A percentile compares a stretch with the other conserved stretches of the same genome.
Evolutionary conservation across 1,140 invertebrate species (phyloP).

Genomic region (Drosophila mojavensis): DNA sequence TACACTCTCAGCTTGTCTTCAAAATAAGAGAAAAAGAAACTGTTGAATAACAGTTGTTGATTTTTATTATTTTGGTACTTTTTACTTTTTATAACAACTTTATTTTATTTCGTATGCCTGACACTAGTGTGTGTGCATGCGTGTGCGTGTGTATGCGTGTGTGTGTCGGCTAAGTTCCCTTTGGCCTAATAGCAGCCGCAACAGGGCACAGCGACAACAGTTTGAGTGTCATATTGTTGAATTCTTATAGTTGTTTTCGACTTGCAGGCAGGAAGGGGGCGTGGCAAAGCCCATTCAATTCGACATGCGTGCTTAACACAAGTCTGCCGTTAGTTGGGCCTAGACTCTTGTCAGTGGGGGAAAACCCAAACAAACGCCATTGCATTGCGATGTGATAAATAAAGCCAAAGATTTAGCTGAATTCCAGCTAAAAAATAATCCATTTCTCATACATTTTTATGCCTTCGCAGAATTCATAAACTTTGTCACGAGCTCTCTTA

Average conservation of each 20-base stretch:
- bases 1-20: slow-evolving; percentile 30
- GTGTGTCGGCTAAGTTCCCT: slow-evolving; percentile 20
- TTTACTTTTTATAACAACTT: slow-evolving; percentile 65
- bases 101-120: slow-evolving; percentile 40
- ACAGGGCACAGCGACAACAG: slow-evolving; percentile 18
- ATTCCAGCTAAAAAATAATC: slow-evolving; percentile 5
- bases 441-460: not conserved
- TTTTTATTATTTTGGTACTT: slow-evolving; percentile 44
- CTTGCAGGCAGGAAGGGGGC: not conserved
- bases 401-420: not conserved
- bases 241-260: too few species aligned
- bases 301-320: too few species aligned
- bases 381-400: not conserved
- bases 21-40: slow-evolving; percentile 43
- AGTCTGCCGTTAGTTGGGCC: too few species aligned
- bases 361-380: not conserved
- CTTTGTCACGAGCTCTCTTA: not conserved
- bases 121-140: not conserved
- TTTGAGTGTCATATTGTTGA: too few species aligned
- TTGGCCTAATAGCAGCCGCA: slow-evolving; percentile 33
- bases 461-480: not conserved
- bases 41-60: slow-evolving; percentile 77
- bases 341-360: too few species aligned
- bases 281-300: too few species aligned
- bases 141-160: slow-evolving; percentile 11